Evolutionary conservation across 1,140 invertebrate genomes (phyloP), one percentile per base, ranked within the genome.

Genomic region (Trissolcus basalis): DNA sequence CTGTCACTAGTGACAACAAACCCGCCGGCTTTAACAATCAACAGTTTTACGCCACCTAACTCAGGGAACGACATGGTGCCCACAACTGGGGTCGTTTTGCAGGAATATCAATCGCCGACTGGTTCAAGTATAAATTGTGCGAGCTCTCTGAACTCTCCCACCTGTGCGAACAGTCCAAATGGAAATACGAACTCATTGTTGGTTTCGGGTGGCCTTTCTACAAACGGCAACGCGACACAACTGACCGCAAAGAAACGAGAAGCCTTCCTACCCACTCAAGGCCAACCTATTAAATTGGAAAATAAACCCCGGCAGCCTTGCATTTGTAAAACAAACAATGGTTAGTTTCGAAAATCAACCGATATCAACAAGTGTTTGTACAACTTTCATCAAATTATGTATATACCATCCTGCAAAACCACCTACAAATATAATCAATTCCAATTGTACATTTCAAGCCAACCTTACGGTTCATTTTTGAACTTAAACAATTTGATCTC

Each of bases 261-360:
- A 50, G 81, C 84, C 65, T 86, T 84, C 75, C 79, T 83, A 45
- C 74, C 71, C 45, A 82, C 78, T 75, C 86, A 84, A 81, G 82
- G 84, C 65, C 83, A 83, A 74, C 82, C 82, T 27, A 82, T 87
- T 48, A 87, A 87, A 81, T 71, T 86, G 72, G 86, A 87, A 77
- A 87, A 87, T 81, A 86, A 86, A 70, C 78, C 65, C 27, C 80
- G 82, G 72, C 83, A 85, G 71, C 77, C 85, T 49, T 87, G 86
- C 60, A 77, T 83, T 39, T 87, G 86, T 79, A 87, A 80, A 61
- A 86, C 77, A 78, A 83, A 79, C 60, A 87, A 84, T 61, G 81
- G 84, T 84, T 58, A 75, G 83, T 80, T 59, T 27, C 19, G 19
- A 27, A 27, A 27, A 27, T 27, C 19, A 27, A 27, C 19, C 19